Conservation (phyloP, 2,888 invertebrate genomes). For the Atherix ibis region DNA sequence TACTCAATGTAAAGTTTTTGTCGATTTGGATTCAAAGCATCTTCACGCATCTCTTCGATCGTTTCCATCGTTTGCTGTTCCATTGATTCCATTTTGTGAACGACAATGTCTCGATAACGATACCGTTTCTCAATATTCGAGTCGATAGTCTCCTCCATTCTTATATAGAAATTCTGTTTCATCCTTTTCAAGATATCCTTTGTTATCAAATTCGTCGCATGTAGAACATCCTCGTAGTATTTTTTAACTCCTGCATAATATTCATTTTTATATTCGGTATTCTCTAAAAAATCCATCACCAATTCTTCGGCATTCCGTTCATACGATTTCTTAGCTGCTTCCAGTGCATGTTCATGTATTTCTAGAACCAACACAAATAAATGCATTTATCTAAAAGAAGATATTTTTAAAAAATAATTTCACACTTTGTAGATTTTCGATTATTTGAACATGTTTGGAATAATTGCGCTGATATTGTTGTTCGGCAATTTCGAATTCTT, state of each 20-base stretch:
- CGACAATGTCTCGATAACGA: slow-evolving; percentile 18
- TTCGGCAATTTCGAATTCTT: slow-evolving; percentile 19
- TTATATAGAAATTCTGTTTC: slow-evolving; percentile 18
- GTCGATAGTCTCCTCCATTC: slow-evolving; percentile 19
- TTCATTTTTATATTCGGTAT: slow-evolving; percentile 14
- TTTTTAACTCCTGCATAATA: slow-evolving; percentile 14
- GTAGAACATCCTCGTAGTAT: slow-evolving; percentile 22
- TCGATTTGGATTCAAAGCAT: slow-evolving; percentile 3
- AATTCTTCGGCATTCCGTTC: slow-evolving; percentile 19
- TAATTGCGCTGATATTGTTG: slow-evolving; percentile 19
- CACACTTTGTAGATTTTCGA: slow-evolving; percentile 23
- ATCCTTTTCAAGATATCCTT: slow-evolving; percentile 17
- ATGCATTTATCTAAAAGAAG: neutral
- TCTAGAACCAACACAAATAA: neutral
- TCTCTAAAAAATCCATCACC: slow-evolving; percentile 19
- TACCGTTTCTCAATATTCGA: slow-evolving; percentile 21
- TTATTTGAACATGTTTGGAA: slow-evolving; percentile 17
- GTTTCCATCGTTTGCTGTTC: neutral
- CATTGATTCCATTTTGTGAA: slow-evolving; percentile 19
- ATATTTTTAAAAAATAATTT: neutral
- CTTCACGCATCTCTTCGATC: slow-evolving; percentile 3
- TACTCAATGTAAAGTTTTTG: slow-evolving; percentile 1
- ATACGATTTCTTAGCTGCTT: slow-evolving; percentile 16
- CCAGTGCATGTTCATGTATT: slow-evolving; percentile 11
- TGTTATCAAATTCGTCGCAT: slow-evolving; percentile 18